Base-by-base conservation (phyloP, 1,140 invertebrate genomes). In the Drosophila albomicans region DNA sequence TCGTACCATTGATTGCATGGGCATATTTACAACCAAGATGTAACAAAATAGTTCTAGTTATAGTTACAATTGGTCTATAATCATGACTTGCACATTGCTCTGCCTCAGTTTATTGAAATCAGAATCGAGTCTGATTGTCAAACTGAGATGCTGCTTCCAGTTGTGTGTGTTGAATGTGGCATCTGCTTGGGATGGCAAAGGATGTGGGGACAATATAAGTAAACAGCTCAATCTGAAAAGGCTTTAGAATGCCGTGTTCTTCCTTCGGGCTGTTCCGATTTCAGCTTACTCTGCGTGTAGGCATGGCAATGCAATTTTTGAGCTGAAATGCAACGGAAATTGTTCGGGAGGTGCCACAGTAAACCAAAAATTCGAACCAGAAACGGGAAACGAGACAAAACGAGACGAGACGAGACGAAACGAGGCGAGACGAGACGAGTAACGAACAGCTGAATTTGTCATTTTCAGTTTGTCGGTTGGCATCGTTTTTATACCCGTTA, bases 251-350 rank as follows among this genome's bases (percentile, higher is more conserved):
- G 43, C 59, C 41, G 59, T 38, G 8, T 25, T 20, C 8, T 56
- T 56, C 20, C 38, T 63, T 75, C 8, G 35, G 57, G 66, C 66
- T 11, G 57, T 80, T 88, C 80, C 59, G 84, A 80, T 78, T 87
- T 76, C 72, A 64, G 84, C 77, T 84, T 87, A 88, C 80, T 84
- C 84, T 88, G 84, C 84, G 84, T 81, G 88, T 88, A 80, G 80
- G 68, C 84, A 88, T 84, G 74, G 73, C 72, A 77, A 68, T 88
- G 62, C 62, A 68, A 68, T 51, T 77, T 73, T 78, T 77, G 59
- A 35, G 43, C 66, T 32, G 62, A 66, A 70, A 68, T 88, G 76
- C 84, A 84, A 84, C 84, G 84, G 81, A 87, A 87, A 87, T 87
- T 87, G 84, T 70, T 80, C 64, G 67, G 32, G 57, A 71, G 65